Conservation (phyloP, 2,888 invertebrate species). For the Leptinotarsa tumamoca region DNA sequence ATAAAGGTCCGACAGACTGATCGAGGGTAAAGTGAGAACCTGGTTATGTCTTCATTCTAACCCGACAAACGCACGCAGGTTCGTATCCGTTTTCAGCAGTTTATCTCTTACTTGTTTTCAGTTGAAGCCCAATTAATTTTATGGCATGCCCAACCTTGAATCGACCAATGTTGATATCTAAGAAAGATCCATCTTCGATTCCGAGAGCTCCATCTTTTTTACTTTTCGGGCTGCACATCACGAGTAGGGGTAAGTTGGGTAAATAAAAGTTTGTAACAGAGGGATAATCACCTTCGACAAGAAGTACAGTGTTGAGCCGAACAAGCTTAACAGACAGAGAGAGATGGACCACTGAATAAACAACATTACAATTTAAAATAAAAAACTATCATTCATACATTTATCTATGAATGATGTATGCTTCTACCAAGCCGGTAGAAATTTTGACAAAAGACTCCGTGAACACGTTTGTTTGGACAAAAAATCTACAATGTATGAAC, state of each 20-base stretch:
- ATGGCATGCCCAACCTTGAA: conserved; percentile 65
- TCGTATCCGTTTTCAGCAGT: conserved; percentile 66
- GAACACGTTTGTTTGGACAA: too few species aligned
- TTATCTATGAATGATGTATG: too few species aligned
- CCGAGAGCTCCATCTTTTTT: conserved; percentile 42
- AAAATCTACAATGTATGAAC: too few species aligned
- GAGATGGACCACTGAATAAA: too few species aligned
- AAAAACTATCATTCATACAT: too few species aligned
- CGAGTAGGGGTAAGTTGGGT: conserved; percentile 32
- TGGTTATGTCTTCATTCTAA: conserved; percentile 64
- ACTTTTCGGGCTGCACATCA: conserved; percentile 35
- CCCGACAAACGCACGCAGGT: conserved; percentile 63
- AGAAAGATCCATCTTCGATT: conserved; percentile 58
- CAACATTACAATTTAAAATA: too few species aligned
- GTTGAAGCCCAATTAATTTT: conserved; percentile 68
- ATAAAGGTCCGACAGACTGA: conserved; percentile 42
- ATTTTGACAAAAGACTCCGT: too few species aligned
- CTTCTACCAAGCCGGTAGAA: too few species aligned
- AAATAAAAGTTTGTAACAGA: neutral
- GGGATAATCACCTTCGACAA: neutral
- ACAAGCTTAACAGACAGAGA: too few species aligned
- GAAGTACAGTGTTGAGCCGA: too few species aligned
- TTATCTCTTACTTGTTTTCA: conserved; percentile 67
- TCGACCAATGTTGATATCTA: conserved; percentile 60
- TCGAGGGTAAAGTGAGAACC: conserved; percentile 53